A percentile compares a stretch with the other conserved stretches of the same genome.
Evolutionary conservation across 2,888 invertebrate genomes (phyloP).

Genomic region (Eulithis prunata): DNA sequence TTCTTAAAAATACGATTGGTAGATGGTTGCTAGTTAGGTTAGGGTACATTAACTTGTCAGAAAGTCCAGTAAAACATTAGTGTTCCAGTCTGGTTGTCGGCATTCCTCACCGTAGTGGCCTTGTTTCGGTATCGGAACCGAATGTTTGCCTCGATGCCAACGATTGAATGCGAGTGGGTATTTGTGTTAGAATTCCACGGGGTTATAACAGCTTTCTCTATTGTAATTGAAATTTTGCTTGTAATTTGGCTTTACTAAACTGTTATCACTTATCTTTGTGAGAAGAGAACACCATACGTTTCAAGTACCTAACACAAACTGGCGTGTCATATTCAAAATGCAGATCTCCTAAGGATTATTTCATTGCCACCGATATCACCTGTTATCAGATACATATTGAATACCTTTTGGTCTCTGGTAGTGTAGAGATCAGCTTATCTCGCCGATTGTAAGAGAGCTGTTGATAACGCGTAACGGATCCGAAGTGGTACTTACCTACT

Average conservation of each 20-base stretch:
- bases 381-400: slow-evolving; percentile 43
- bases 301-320: no score
- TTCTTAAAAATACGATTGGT: slow-evolving; percentile 39
- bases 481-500: slow-evolving; percentile 48
- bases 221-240: not conserved
- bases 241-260: not conserved
- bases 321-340: not conserved
- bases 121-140: slow-evolving; percentile 48
- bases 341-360: not conserved
- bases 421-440: slow-evolving; percentile 64
- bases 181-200: slow-evolving; percentile 6
- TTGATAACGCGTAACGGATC: slow-evolving; percentile 59
- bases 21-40: slow-evolving; percentile 26
- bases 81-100: slow-evolving; percentile 73
- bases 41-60: slow-evolving; percentile 43
- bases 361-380: slow-evolving; percentile 1
- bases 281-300: not conserved
- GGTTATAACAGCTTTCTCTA: not conserved
- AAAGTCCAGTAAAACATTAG: slow-evolving; percentile 60
- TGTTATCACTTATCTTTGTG: not conserved
- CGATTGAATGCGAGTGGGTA: slow-evolving; percentile 17
- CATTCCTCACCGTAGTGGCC: slow-evolving; percentile 63
- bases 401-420: slow-evolving; percentile 52
- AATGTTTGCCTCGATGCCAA: slow-evolving; percentile 16
- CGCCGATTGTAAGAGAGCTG: slow-evolving; percentile 55